phyloP scores from a whole-genome alignment of 2,888 invertebrate genomes.

The Lasiommata megera region DNA sequence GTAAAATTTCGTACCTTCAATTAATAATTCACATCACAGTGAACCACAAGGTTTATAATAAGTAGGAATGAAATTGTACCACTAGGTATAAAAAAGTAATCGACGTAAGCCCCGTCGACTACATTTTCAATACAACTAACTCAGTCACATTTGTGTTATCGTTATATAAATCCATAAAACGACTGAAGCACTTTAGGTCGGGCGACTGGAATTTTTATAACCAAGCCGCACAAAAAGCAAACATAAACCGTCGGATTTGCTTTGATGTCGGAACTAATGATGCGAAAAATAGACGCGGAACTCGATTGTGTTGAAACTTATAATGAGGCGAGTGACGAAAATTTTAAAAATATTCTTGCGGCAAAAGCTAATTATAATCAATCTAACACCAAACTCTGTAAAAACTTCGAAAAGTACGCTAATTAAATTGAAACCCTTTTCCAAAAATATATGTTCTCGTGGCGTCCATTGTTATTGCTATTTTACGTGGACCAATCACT shows the following conservation, averaged over 20 bases:
- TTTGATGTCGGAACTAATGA: slow-evolving; percentile 35
- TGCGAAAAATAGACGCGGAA: slow-evolving; percentile 34
- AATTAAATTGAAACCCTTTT: too few species aligned
- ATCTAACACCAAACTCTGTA: too few species aligned
- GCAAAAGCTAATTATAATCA: too few species aligned
- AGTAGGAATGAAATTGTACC: too few species aligned
- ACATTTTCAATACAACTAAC: neutral
- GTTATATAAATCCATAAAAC: slow-evolving; percentile 16
- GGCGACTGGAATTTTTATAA: slow-evolving; percentile 26
- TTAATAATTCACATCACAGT: too few species aligned
- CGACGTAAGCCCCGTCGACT: neutral
- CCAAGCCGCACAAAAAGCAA: slow-evolving; percentile 28
- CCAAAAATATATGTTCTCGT: too few species aligned
- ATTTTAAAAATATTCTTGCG: neutral
- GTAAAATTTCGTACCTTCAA: too few species aligned
- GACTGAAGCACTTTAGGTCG: slow-evolving; percentile 20
- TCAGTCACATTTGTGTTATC: neutral
- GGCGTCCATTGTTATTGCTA: too few species aligned
- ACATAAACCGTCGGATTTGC: slow-evolving; percentile 28
- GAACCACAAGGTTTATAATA: too few species aligned
- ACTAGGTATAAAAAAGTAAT: too few species aligned
- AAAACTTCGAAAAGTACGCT: too few species aligned
- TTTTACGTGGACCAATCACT: too few species aligned
- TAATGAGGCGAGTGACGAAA: slow-evolving; percentile 4
- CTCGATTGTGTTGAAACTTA: slow-evolving; percentile 24